phyloP scores from a whole-genome alignment of 2,113 vertebrate species.

The Lagopus muta region DNA sequence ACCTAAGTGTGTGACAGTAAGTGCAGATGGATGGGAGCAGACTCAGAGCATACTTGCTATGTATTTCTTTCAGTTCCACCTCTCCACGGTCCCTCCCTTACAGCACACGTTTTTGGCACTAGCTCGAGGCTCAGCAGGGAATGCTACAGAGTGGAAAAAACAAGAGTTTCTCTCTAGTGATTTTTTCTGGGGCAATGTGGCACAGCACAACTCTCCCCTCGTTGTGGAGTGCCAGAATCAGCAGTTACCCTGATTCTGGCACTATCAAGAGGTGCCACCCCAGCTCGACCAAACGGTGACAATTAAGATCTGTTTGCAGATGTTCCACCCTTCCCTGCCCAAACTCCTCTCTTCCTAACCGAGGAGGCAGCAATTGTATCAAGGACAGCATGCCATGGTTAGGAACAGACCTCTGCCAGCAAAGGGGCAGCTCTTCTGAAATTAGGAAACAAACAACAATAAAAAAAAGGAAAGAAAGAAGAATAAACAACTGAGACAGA shows the following conservation, averaged over 20 bases:
- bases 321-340: background rate
- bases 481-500: background rate
- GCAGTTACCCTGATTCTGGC: background rate
- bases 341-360: background rate
- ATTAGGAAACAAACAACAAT: background rate
- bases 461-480: rapidly evolving
- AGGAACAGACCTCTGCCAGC: rapidly evolving
- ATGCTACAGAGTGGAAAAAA: background rate
- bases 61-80: background rate
- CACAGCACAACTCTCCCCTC: background rate
- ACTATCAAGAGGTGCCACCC: background rate
- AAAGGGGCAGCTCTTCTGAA: background rate
- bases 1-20: background rate
- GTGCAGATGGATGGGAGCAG: background rate
- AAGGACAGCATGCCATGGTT: background rate
- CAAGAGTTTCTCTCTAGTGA: background rate
- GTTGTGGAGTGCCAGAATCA: background rate
- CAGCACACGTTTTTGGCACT: background rate
- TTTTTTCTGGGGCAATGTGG: background rate
- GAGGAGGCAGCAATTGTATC: rapidly evolving
- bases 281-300: background rate
- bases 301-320: background rate
- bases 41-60: background rate
- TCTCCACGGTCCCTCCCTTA: background rate
- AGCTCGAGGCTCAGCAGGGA: background rate